Base-by-base conservation (phyloP, 2,888 invertebrate species). In the Synanthedon myopaeformis region DNA sequence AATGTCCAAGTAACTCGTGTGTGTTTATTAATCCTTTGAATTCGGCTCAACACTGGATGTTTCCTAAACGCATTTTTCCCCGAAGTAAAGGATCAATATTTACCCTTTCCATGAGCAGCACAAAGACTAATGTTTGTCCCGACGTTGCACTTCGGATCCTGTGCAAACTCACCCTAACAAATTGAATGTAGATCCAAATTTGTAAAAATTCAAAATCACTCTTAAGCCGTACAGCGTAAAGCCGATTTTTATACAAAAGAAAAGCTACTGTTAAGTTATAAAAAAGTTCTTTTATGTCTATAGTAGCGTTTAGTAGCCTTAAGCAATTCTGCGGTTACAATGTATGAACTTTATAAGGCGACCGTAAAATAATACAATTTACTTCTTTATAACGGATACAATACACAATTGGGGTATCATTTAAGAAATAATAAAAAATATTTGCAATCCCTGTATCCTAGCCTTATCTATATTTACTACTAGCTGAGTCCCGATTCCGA, bases 141-240 rank as follows among this genome's bases (percentile, higher is more conserved):
- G 70, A 51, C 79, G 77, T 84, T 86, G 87, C 87, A 86, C 85
- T 86, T 82, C 75, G 79, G 71, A 72, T 86, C 86, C 86, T 87
- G 74, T 81, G 84, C 80, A 86, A 84, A 87, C 86, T 73, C 63
- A 59, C 69, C 77, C 74, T 79, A 73, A 84, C 80, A 79, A 82
- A 79, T 80, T 77, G 77, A 80, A 76, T 70, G 64, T 66, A 65
- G 62, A 61, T 62, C 62, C 54, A 54, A 51, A 11, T 11, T 41
- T n/a, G 10, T 1, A 51, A 49, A 52, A 41, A 51, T 45, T 41
- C 55, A 59, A 62, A 55, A 49, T 53, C 41, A 72, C 61, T 68
- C 68, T 65, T 79, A 70, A 52, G 11, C 2, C 4, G 2, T n/a
- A 45, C 45, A 14, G 4, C 1, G 17, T 61, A 70, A 70, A 69